These are phyloP conservation scores for Sula dactylatra DNA, from an alignment of 2,113 vertebrate species.

Conservation along the genomic window DNA sequence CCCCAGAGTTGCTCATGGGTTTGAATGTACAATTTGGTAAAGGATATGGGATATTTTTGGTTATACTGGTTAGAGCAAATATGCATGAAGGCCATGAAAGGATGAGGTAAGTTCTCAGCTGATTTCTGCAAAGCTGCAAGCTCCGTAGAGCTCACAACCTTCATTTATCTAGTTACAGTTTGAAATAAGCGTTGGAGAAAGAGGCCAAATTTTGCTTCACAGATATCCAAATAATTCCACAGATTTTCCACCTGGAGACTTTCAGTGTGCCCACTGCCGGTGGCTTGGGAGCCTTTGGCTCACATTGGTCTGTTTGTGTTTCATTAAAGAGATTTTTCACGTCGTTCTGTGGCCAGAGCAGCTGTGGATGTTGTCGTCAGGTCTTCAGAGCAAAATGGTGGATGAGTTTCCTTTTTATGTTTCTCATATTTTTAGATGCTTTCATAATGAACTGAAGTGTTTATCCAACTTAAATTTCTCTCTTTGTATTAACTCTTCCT, in stretches of 20 bases:
- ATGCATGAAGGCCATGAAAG: neutral
- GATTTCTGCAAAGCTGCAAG: neutral
- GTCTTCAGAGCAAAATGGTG: neutral
- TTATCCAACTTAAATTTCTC: neutral
- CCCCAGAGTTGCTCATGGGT: neutral
- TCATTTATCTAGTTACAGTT: neutral
- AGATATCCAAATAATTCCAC: slow-evolving; percentile 5
- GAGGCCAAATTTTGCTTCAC: neutral
- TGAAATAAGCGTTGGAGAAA: neutral
- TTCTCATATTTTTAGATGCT: neutral
- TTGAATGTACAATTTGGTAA: neutral
- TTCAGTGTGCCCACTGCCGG: neutral
- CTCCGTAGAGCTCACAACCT: neutral
- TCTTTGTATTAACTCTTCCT: neutral
- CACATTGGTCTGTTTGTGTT: neutral
- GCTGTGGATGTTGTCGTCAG: neutral
- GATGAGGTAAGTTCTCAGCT: neutral
- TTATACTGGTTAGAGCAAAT: neutral
- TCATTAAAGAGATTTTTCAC: slow-evolving; percentile 20
- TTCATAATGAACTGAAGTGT: neutral
- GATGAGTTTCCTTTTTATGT: neutral
- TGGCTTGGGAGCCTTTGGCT: slow-evolving; percentile 23
- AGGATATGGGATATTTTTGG: neutral
- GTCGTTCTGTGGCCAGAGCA: neutral
- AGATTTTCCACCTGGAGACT: slow-evolving; percentile 35